phyloP scores from a whole-genome alignment of 2,113 vertebrate genomes.

The Proterorhinus semilunaris region DNA sequence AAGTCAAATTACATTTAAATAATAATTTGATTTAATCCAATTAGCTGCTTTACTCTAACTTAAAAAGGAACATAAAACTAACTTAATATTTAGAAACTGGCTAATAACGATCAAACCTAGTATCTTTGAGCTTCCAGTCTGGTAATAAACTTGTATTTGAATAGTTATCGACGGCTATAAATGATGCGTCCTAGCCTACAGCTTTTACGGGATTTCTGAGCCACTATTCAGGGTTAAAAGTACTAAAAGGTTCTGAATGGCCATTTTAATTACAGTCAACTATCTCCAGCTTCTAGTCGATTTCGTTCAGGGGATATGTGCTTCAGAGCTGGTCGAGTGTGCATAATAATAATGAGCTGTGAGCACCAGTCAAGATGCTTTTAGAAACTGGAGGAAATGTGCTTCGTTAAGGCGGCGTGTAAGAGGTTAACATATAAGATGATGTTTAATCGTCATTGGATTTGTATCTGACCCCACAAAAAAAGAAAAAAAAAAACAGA shows the following conservation, averaged over 20 bases:
- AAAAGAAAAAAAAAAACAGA: no score
- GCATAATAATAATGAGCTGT: conserved; percentile 22
- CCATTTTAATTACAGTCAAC: not conserved
- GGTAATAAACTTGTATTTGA: not conserved
- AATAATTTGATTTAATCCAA: no score
- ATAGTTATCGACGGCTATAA: not conserved
- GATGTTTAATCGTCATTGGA: no score
- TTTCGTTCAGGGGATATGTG: not conserved
- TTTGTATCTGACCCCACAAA: no score
- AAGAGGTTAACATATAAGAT: no score
- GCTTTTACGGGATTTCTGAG: not conserved
- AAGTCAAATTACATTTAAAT: no score
- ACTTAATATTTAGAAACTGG: no score
- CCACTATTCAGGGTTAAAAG: not conserved
- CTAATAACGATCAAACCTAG: not conserved
- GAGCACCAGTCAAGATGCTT: no score
- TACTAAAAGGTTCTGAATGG: not conserved
- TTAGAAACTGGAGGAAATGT: no score
- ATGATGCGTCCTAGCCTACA: not conserved
- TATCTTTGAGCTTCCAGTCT: not conserved
- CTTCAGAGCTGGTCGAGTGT: not conserved
- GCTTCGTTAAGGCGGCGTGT: no score
- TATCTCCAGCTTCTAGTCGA: not conserved
- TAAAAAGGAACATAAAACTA: no score
- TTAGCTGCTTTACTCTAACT: no score